These are phyloP conservation scores for Syrmaticus mikado DNA, from an alignment of 2,113 vertebrate species.

Conservation along the genomic window DNA sequence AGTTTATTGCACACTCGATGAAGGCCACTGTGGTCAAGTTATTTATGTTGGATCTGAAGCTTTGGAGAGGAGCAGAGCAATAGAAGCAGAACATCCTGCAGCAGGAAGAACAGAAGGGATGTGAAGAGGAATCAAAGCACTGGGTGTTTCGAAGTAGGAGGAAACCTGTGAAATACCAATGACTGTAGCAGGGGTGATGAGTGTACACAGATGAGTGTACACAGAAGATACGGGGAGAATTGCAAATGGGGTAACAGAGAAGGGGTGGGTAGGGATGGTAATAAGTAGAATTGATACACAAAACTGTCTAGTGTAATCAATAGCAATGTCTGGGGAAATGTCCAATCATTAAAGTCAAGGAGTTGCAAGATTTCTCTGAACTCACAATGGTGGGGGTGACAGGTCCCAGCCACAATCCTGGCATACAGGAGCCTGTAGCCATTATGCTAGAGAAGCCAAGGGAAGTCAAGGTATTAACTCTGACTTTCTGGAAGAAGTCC, in stretches of 20 bases:
- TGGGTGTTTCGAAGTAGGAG: not conserved
- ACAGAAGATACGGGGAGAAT: not conserved
- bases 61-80: not conserved
- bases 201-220: not conserved
- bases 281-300: not conserved
- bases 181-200: not conserved
- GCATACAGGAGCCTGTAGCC: not conserved
- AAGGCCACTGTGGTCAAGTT: not conserved
- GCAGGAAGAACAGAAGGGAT: not conserved
- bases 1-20: not conserved
- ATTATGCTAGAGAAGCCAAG: not conserved
- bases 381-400: not conserved
- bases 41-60: not conserved
- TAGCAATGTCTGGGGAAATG: not conserved
- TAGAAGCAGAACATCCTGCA: not conserved
- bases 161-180: not conserved
- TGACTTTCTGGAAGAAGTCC: slow-evolving; percentile 15
- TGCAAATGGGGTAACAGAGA: not conserved
- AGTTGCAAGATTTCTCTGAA: not conserved
- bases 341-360: not conserved
- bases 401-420: not conserved
- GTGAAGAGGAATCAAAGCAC: not conserved
- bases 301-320: not conserved
- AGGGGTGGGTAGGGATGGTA: not conserved
- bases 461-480: slow-evolving; percentile 1